Evolutionary conservation across 2,797 vertebrate genomes (phyloP).

Genomic region (Falco biarmicus): DNA sequence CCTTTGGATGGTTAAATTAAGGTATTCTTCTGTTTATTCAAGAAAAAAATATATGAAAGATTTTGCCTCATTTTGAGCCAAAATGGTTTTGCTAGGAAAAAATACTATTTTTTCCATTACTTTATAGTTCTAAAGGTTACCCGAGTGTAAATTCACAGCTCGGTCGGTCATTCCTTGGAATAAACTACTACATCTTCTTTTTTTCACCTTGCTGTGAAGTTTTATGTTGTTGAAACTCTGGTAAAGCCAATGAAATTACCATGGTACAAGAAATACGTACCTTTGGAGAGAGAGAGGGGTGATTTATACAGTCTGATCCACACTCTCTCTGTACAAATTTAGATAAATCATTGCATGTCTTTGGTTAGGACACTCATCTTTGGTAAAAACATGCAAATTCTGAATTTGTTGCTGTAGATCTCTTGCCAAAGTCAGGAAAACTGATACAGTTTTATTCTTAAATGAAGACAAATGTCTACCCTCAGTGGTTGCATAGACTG

Average conservation of each 20-base stretch:
- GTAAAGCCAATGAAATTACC: neutral
- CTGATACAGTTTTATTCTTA: neutral
- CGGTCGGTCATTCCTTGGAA: neutral
- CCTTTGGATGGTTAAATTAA: conserved; percentile 56
- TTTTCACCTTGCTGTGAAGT: neutral
- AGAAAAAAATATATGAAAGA: neutral
- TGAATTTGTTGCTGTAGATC: neutral
- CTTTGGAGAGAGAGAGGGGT: neutral
- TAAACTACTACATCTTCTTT: neutral
- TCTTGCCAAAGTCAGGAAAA: conserved; percentile 21
- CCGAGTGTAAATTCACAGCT: conserved; percentile 11
- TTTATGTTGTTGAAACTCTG: neutral
- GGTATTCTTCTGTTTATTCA: conserved; percentile 51
- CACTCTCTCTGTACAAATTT: neutral
- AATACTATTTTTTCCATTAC: neutral
- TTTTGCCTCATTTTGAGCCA: conserved; percentile 51
- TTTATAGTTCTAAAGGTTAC: neutral
- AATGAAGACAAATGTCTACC: neutral
- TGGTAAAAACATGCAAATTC: neutral
- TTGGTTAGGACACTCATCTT: neutral
- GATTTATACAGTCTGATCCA: neutral
- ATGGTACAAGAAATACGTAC: neutral
- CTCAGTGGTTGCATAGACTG: neutral
- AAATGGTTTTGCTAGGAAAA: conserved; percentile 1
- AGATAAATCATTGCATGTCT: neutral